Conservation (phyloP, 2,888 invertebrate species). For the Caenorhabditis imperialis region DNA sequence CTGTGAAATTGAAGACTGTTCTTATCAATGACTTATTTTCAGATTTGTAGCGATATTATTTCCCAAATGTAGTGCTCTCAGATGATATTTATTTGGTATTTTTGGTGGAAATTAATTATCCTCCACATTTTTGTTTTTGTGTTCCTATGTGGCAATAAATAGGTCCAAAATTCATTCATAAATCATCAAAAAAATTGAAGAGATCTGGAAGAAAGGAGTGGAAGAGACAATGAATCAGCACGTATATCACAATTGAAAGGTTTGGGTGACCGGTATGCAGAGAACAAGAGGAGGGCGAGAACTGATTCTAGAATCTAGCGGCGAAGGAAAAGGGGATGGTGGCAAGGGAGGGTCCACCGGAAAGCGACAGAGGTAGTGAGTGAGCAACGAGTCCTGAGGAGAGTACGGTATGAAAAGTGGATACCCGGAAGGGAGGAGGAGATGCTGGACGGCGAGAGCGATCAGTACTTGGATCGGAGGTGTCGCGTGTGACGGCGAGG, state of each 20-base stretch:
- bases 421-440: slow-evolving; percentile 7
- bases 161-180: slow-evolving; percentile 18
- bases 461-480: slow-evolving; percentile 28
- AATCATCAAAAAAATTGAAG: background rate
- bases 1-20: too few relatives aligned
- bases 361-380: slow-evolving; percentile 13
- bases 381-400: background rate
- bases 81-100: too few relatives aligned
- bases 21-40: too few relatives aligned
- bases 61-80: too few relatives aligned
- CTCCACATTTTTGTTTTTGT: too few relatives aligned
- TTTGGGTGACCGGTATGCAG: slow-evolving; percentile 24
- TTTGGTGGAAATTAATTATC: too few relatives aligned
- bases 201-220: background rate
- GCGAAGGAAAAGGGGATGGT: background rate
- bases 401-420: slow-evolving; percentile 20
- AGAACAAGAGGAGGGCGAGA: background rate
- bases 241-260: slow-evolving; percentile 39
- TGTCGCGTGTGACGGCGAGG: slow-evolving; percentile 57
- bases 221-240: slow-evolving; percentile 1
- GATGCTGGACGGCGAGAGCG: background rate
- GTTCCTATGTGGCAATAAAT: too few relatives aligned
- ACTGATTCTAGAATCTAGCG: background rate
- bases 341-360: slow-evolving; percentile 5
- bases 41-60: too few relatives aligned